Conservation (phyloP, 2,888 invertebrate species). For the Eupithecia subumbrata region DNA sequence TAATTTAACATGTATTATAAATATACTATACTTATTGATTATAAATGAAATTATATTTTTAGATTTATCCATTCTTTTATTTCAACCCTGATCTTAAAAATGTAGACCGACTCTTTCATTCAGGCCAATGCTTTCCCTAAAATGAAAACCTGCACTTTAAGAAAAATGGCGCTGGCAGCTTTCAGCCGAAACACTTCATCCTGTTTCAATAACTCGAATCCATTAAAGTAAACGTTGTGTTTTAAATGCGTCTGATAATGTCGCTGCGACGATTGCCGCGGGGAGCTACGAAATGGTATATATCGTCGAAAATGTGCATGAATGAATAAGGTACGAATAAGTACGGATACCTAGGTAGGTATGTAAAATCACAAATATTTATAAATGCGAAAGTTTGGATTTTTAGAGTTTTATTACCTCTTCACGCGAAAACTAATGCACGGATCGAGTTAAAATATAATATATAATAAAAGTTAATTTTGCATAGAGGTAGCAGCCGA, state of each 20-base stretch:
- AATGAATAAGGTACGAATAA: too few species aligned
- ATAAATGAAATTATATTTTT: slow-evolving; percentile 35
- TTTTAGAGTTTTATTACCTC: too few species aligned
- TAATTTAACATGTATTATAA: slow-evolving; percentile 32
- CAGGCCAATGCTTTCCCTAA: not conserved
- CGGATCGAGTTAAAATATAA: too few species aligned
- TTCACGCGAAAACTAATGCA: too few species aligned
- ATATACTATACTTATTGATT: slow-evolving; percentile 14
- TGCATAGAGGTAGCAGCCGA: too few species aligned
- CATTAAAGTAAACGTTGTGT: slow-evolving; percentile 32
- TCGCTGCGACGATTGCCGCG: not conserved
- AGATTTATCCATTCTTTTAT: slow-evolving; percentile 16
- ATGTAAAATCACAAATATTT: too few species aligned
- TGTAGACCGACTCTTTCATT: not conserved
- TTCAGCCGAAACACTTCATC: slow-evolving; percentile 4
- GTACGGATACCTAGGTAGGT: too few species aligned
- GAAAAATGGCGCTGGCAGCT: not conserved
- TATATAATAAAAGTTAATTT: too few species aligned
- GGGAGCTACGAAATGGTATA: slow-evolving; percentile 14
- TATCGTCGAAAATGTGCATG: not conserved
- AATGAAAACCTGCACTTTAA: not conserved
- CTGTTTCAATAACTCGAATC: slow-evolving; percentile 26
- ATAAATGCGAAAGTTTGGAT: too few species aligned
- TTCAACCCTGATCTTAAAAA: not conserved
- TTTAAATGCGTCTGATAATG: slow-evolving; percentile 18